Evolutionary conservation across 2,888 invertebrate species (phyloP), one percentile per base, ranked within the genome.

Genomic region (Anticlea derivata): DNA sequence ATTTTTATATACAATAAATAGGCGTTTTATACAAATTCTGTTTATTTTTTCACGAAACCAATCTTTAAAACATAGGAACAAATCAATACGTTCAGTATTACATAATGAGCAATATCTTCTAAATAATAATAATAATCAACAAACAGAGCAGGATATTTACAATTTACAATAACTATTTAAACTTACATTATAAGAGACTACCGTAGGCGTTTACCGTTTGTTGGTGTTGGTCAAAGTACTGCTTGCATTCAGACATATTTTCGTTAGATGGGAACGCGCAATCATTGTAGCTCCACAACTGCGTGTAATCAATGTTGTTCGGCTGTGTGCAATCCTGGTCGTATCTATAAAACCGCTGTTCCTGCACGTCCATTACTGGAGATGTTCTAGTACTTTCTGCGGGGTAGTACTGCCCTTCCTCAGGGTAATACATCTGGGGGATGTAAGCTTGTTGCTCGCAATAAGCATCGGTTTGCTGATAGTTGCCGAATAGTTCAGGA

Each of bases 1-100:
- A 89, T 86, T 89, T 89, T 90, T 90, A 87, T 90, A 88, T 89
- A 90, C 89, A 91, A 87, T 89, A 88, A 91, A 91, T 90, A 89
- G 87, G 87, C 80, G 79, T 89, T 90, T 89, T 91, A 83, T 91
- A 89, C 82, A 86, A 86, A 85, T 73, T 65, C 68, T 61, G 65
- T 75, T 79, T 85, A 81, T 75, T 71, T 68, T 67, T 61, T 74
- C 68, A 66, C 68, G 68, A 70, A 51, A 73, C 67, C 67, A 67
- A 65, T 65, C 57, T 61, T 62, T 66, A 63, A 73, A 68, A 69
- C 68, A 62, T 78, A 78, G 78, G 77, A 79, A 78, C 76, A 71
- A 75, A 78, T 50, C 52, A 48, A 48, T 58, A 57, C 46, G 29
- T 52, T 47, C 35, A 31, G 41, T 41, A 52, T 58, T 55, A 54